A percentile compares a stretch with the other conserved stretches of the same genome.
phyloP scores from a whole-genome alignment of 2,888 invertebrate genomes.

The Ariolimax columbianus region DNA sequence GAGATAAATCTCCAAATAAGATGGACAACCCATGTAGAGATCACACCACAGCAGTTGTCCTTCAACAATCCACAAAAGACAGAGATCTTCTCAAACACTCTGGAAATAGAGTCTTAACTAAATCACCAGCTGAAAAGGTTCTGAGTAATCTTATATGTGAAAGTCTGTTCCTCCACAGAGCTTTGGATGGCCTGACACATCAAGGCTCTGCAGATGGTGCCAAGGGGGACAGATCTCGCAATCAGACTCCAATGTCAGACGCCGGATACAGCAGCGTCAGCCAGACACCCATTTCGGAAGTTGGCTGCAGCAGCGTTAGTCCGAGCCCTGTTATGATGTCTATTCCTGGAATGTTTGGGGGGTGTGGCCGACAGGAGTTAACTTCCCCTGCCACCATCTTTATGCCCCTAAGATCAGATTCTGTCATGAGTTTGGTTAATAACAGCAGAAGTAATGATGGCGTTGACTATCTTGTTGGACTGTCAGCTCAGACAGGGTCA shows the following conservation, averaged over 20 bases:
- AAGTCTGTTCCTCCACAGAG: background rate
- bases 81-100: conserved; percentile 8
- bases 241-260: conserved; percentile 42
- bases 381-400: conserved; percentile 48
- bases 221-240: conserved; percentile 28
- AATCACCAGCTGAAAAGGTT: conserved; percentile 10
- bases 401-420: conserved; percentile 45
- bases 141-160: background rate
- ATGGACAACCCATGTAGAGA: background rate
- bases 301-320: conserved; percentile 46
- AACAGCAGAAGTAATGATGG: conserved; percentile 20
- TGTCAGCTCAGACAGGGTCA: background rate
- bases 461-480: background rate
- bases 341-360: conserved; percentile 21
- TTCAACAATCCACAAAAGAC: conserved; percentile 9
- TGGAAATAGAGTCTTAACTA: background rate
- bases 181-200: background rate
- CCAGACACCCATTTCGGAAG: conserved; percentile 46
- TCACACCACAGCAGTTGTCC: background rate
- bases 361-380: conserved; percentile 32
- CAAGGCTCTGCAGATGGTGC: conserved; percentile 15
- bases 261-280: conserved; percentile 47
- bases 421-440: conserved; percentile 6
- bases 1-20: conserved; percentile 16
- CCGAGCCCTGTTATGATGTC: conserved; percentile 51